Evolutionary conservation across 2,888 invertebrate species (phyloP).

Genomic region (Nipponacmea schrenckii): DNA sequence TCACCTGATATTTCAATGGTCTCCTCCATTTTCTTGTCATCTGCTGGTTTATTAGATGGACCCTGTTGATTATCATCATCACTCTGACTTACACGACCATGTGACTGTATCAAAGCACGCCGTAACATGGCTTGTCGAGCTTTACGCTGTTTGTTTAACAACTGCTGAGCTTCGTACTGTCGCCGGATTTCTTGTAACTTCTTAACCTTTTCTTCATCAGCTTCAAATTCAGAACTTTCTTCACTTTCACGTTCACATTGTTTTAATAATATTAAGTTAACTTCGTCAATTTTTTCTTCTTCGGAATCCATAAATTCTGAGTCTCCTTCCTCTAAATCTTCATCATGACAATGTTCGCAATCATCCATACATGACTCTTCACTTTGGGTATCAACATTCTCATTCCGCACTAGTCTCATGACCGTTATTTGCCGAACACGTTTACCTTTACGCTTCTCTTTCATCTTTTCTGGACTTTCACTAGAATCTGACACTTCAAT

Average conservation of each 20-base stretch:
- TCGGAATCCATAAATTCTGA: slow-evolving; percentile 54
- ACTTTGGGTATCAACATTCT: slow-evolving; percentile 11
- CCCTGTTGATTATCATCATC: slow-evolving; percentile 33
- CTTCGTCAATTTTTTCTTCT: slow-evolving; percentile 46
- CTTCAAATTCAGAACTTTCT: slow-evolving; percentile 55
- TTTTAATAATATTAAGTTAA: slow-evolving; percentile 21
- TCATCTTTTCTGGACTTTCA: slow-evolving; percentile 29
- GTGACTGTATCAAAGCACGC: slow-evolving; percentile 22
- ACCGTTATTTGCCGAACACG: slow-evolving; percentile 12
- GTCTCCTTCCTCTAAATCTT: slow-evolving; percentile 40
- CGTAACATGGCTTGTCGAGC: slow-evolving; percentile 29
- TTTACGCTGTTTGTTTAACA: slow-evolving; percentile 31
- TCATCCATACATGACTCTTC: slow-evolving; percentile 29
- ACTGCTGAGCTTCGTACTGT: slow-evolving; percentile 31
- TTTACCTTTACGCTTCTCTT: slow-evolving; percentile 25
- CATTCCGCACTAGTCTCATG: slow-evolving; percentile 14
- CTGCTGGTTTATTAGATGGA: slow-evolving; percentile 29
- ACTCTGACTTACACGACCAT: slow-evolving; percentile 40
- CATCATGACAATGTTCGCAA: slow-evolving; percentile 27
- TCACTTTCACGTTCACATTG: slow-evolving; percentile 43
- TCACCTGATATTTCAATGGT: slow-evolving; percentile 14
- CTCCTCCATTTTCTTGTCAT: slow-evolving; percentile 16
- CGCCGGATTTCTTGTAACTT: slow-evolving; percentile 31
- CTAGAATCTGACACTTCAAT: slow-evolving; percentile 46
- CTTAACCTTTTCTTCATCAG: slow-evolving; percentile 34